Evolutionary conservation across 2,888 invertebrate species (phyloP), one percentile per base, ranked within the genome.

Genomic region (Stenchaetothrips biformis): DNA sequence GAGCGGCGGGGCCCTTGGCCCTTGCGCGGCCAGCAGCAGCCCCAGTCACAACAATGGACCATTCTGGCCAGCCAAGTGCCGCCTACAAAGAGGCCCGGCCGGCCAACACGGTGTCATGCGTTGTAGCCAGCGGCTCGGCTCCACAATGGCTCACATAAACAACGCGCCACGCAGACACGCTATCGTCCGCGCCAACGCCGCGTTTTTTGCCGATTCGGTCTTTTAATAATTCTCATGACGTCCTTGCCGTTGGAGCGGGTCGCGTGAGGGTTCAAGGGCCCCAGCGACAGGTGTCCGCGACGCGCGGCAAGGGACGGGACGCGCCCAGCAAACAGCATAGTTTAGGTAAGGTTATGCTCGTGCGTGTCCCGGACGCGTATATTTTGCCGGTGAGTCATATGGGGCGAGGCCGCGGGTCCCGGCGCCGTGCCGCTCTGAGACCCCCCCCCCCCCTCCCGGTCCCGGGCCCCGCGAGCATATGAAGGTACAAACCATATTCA

Each of bases 51-150:
- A 25, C 21, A 74, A 74, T 74, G 11, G 25, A 9, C 67, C 67
- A 74, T 74, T 59, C 59, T 59, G 59, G 13, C 67, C 67, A 25
- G 21, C 67, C 67, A 21, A 25, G 67, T 74, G 67, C 25, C 67
- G 21, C 67, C 67, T 18, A 59, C 59, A 59, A 59, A 59, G 59
- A 9, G 59, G 18, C 13, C 53, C 53, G 2, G 53, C 53, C 53
- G 53, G 53, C 13, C 53, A 3, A 16, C 13, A 53, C 53, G 53
- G 53, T 53, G 53, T 53, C 53, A 53, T 16, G 53, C 6, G 53
- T 53, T 53, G 53, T 53, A 53, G 53, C 53, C 53, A 16, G 13
- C 16, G 3, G 13, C 53, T 53, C 53, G 53, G 53, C 53, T 8
- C 53, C 53, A 18, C 53, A 11, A 18, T 6, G 4, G 53, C 13